phyloP scores from a whole-genome alignment of 1,140 invertebrate genomes.

The Magallana ariakensis region DNA sequence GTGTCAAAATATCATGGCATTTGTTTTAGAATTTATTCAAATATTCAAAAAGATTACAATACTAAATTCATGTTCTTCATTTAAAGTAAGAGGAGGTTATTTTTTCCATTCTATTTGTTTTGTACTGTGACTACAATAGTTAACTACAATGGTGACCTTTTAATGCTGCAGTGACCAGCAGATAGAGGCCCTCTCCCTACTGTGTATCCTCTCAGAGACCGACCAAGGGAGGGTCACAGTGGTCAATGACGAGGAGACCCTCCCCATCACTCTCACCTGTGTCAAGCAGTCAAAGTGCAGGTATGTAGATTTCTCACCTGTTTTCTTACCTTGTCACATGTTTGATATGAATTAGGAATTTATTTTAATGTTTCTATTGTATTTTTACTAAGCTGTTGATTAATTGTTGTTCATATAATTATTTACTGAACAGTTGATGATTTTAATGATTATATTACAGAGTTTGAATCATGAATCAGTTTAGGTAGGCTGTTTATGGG shows the following conservation, averaged over 20 bases:
- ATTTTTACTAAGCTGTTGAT: too few relatives aligned
- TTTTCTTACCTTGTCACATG: background rate
- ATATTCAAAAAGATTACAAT: too few relatives aligned
- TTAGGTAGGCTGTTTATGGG: background rate
- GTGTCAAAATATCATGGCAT: too few relatives aligned
- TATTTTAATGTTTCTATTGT: too few relatives aligned
- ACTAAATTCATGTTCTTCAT: too few relatives aligned
- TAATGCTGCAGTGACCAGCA: slow-evolving; percentile 56
- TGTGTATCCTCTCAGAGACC: slow-evolving; percentile 54
- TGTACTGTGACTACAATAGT: background rate
- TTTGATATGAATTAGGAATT: background rate
- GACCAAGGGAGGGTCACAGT: slow-evolving; percentile 56
- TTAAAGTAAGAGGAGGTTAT: background rate
- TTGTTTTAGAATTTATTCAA: too few relatives aligned
- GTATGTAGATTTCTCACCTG: slow-evolving; percentile 16
- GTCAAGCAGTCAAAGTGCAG: slow-evolving; percentile 65
- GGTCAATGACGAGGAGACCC: slow-evolving; percentile 52
- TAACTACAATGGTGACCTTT: too few relatives aligned
- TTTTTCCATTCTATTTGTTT: background rate
- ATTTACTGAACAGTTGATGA: too few relatives aligned
- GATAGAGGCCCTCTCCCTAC: slow-evolving; percentile 55
- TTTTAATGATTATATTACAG: background rate
- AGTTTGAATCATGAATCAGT: background rate
- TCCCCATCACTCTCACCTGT: slow-evolving; percentile 60
- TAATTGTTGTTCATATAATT: too few relatives aligned